Conservation (phyloP, 2,113 vertebrate genomes). For the Sprattus sprattus region DNA sequence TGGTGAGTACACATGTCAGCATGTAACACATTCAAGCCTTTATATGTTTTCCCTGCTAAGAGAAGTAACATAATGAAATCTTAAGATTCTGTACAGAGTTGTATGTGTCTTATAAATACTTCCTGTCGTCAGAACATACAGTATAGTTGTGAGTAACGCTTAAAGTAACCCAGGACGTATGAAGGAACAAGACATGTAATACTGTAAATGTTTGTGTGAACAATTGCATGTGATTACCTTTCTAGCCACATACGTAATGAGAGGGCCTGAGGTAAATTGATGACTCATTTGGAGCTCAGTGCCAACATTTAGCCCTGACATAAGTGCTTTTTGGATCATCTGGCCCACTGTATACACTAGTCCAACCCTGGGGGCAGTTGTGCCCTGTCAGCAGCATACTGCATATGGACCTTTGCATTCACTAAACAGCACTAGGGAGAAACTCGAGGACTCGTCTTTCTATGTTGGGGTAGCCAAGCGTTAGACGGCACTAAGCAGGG, state of each 20-base stretch:
- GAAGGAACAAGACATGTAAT: background rate
- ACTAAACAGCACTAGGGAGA: background rate
- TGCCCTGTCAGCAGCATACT: background rate
- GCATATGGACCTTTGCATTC: background rate
- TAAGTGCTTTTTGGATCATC: background rate
- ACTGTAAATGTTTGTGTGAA: slow-evolving; percentile 46
- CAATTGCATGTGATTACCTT: slow-evolving; percentile 34
- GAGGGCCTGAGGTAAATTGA: slow-evolving; percentile 44
- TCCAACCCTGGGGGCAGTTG: background rate
- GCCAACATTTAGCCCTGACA: slow-evolving; percentile 6
- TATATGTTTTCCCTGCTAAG: background rate
- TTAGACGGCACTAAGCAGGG: slow-evolving; percentile 8
- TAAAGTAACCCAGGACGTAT: background rate
- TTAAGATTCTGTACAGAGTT: too few relatives aligned
- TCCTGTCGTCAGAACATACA: background rate
- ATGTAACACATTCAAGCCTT: background rate
- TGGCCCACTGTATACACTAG: slow-evolving; percentile 1
- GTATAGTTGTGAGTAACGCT: background rate
- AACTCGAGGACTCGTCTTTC: background rate
- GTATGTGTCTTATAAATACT: too few relatives aligned
- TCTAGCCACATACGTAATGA: slow-evolving; percentile 46
- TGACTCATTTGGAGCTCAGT: slow-evolving; percentile 50
- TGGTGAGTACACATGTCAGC: slow-evolving; percentile 72
- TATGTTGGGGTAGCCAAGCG: background rate
- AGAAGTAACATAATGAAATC: background rate